Evolutionary conservation across 1,140 invertebrate species (phyloP).

Genomic region (Drosophila bifasciata): DNA sequence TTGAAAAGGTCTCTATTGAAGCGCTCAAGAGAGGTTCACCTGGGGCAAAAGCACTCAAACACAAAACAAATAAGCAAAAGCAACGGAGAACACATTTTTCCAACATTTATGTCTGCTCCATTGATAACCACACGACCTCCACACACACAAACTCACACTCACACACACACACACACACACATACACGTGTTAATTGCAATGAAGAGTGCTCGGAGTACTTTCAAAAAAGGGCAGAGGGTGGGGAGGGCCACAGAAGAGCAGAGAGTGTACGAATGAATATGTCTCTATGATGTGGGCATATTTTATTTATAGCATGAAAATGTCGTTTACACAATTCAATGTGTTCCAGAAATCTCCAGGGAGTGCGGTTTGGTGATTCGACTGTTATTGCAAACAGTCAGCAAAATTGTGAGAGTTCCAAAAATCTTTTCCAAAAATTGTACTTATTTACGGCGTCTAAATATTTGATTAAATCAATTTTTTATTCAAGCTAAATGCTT

Average conservation of each 20-base stretch:
- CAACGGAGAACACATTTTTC: slow-evolving; percentile 13
- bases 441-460: too few species aligned
- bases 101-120: slow-evolving; percentile 38
- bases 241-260: not conserved
- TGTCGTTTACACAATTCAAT: slow-evolving; percentile 22
- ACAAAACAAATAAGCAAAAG: not conserved
- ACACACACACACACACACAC: not conserved
- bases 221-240: not conserved
- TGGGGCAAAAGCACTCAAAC: slow-evolving; percentile 22
- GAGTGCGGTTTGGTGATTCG: too few species aligned
- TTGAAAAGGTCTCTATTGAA: slow-evolving; percentile 32
- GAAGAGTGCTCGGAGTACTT: slow-evolving; percentile 35
- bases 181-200: slow-evolving; percentile 34
- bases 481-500: too few species aligned
- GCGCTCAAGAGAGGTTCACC: slow-evolving; percentile 33
- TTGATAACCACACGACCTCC: slow-evolving; percentile 46
- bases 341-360: too few species aligned
- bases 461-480: too few species aligned
- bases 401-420: too few species aligned
- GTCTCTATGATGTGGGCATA: slow-evolving; percentile 21
- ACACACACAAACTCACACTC: slow-evolving; percentile 6
- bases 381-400: too few species aligned
- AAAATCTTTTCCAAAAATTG: too few species aligned
- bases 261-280: not conserved
- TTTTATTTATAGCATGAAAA: slow-evolving; percentile 67